Conservation (phyloP, 2,888 invertebrate genomes). For the Chrysina gloriosa region DNA sequence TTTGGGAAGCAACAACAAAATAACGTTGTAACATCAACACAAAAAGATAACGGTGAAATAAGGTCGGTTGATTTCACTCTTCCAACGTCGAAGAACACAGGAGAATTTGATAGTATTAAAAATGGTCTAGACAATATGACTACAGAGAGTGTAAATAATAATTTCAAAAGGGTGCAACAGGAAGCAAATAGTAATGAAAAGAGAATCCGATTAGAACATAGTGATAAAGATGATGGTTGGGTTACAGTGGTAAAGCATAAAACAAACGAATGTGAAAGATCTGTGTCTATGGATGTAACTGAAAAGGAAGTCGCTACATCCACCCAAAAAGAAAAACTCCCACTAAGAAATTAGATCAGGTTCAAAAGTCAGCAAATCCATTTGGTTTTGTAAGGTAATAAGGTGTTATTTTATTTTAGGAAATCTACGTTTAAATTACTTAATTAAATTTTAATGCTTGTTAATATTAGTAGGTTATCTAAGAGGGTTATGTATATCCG, state of each 20-base stretch:
- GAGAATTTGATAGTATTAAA: not conserved
- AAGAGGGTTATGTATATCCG: no score
- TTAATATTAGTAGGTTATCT: no score
- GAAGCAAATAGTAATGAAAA: not conserved
- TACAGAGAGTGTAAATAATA: no score
- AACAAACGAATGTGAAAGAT: not conserved
- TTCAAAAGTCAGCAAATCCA: not conserved
- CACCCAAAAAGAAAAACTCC: not conserved
- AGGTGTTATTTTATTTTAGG: not conserved
- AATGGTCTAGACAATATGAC: no score
- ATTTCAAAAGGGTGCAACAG: not conserved
- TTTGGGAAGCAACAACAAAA: not conserved
- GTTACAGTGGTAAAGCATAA: not conserved
- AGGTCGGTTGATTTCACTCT: not conserved
- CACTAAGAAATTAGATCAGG: not conserved
- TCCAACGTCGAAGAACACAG: not conserved
- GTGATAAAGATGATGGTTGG: not conserved
- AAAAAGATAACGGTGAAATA: slow-evolving; percentile 1
- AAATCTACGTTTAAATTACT: not conserved
- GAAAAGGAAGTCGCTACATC: not conserved
- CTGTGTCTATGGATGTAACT: slow-evolving; percentile 16
- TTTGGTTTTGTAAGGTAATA: slow-evolving; percentile 23
- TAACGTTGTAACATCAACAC: slow-evolving; percentile 8
- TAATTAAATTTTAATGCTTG: no score
- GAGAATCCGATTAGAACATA: slow-evolving; percentile 8